phyloP scores from a whole-genome alignment of 1,140 invertebrate genomes.

The Neodiprion virginianus region DNA sequence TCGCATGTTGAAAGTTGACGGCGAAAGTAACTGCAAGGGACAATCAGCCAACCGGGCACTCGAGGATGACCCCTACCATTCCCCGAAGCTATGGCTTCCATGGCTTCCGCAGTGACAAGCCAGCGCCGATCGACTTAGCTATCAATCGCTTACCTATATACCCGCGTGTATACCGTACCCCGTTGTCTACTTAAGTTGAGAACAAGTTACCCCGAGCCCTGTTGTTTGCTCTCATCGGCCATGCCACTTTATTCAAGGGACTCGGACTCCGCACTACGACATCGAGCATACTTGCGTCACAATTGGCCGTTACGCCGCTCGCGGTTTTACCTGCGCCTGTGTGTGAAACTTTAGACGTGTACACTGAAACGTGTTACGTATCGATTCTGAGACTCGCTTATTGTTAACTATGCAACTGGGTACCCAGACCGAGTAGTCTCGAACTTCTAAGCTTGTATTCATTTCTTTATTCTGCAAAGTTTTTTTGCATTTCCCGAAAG shows the following conservation, averaged over 20 bases:
- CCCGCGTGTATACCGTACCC: neutral
- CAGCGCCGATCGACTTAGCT: conserved; percentile 4
- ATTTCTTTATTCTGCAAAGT: neutral
- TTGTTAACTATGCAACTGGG: neutral
- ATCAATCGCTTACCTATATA: conserved; percentile 6
- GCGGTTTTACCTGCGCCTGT: neutral
- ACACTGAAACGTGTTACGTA: neutral
- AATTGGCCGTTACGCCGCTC: neutral
- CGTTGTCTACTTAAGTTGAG: neutral
- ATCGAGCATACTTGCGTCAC: neutral
- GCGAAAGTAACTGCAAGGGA: neutral
- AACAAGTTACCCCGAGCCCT: neutral
- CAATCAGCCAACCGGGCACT: neutral
- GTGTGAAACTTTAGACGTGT: too few relatives aligned
- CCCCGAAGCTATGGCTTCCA: neutral
- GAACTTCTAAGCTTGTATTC: neutral
- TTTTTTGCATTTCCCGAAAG: neutral
- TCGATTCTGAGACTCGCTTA: neutral
- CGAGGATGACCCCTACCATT: neutral
- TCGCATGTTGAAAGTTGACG: neutral
- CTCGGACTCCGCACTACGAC: neutral
- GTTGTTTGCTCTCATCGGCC: conserved; percentile 4
- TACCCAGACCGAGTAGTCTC: neutral
- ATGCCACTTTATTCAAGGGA: neutral
- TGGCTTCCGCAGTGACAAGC: conserved; percentile 6